Evolutionary conservation across 2,888 invertebrate genomes (phyloP), one percentile per base, ranked within the genome.

Genomic region (Yponomeuta cagnagella): DNA sequence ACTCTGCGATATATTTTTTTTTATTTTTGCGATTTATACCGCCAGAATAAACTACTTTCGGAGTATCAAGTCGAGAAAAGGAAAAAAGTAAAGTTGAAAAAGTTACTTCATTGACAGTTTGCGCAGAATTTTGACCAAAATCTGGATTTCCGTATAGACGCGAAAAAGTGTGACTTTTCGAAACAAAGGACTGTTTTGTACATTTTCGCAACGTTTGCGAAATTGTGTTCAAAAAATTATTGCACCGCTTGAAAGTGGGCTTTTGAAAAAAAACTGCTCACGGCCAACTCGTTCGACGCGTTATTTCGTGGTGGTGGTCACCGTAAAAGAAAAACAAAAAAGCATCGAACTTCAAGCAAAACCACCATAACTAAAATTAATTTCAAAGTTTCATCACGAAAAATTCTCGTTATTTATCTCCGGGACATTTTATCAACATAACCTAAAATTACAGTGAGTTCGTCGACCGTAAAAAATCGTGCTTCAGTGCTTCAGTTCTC

Each of bases 101-200:
- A 86, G 80, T 87, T 87, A 79, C 86, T 83, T 82, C 86, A 81
- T 78, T 82, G 80, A 80, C 81, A 87, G 90, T 89, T 90, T 89
- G 91, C 90, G 90, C 85, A 88, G 83, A 88, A 88, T 89, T 87
- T 90, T 87, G 89, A 86, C 89, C 89, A 85, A 82, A 79, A 78
- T 80, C 83, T 87, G 89, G 81, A 85, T 88, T 90, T 92, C 92
- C 91, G 90, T 92, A 89, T 91, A 92, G 90, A 91, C 92, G 92
- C 89, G 83, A 87, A 86, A 84, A 83, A 86, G 86, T 85, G 87
- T 82, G 85, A 89, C 82, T 82, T 84, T 89, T 89, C 89, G 89
- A 90, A 90, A 90, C 87, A 92, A 89, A 90, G 87, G 88, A 92
- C 91, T 87, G 90, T 92, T 92, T 92, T 92, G 92, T 90, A 91